A percentile compares a stretch with the other conserved stretches of the same genome.
phyloP scores from a whole-genome alignment of 2,113 vertebrate genomes.

The Tragelaphus buxtoni region DNA sequence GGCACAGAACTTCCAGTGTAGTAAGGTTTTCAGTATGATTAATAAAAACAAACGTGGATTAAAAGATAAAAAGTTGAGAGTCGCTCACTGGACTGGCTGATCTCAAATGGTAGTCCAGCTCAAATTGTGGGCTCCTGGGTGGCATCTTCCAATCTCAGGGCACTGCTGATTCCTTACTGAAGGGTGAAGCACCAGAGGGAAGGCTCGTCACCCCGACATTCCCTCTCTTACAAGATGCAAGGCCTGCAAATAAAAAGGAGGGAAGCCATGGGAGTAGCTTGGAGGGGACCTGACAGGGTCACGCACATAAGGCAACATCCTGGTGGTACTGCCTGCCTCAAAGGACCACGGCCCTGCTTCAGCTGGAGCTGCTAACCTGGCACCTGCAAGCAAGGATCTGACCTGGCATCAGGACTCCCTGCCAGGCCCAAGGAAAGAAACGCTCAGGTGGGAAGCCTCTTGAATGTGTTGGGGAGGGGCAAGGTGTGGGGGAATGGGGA shows the following conservation, averaged over 20 bases:
- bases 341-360: background rate
- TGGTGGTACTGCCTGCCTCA: background rate
- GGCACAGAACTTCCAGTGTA: background rate
- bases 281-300: background rate
- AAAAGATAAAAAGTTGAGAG: background rate
- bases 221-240: background rate
- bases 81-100: fast-evolving
- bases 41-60: background rate
- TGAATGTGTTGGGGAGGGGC: background rate
- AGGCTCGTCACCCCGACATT: no score
- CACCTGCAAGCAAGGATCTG: background rate
- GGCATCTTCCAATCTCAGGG: background rate
- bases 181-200: background rate
- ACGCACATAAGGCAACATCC: background rate
- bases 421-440: background rate
- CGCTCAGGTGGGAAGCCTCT: fast-evolving
- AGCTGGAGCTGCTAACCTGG: background rate
- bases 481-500: background rate
- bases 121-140: background rate
- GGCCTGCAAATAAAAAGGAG: background rate
- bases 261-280: fast-evolving
- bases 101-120: background rate
- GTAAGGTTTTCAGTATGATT: background rate
- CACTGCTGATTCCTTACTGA: background rate
- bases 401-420: no score